These are phyloP conservation scores for Monopis laevigella DNA, from an alignment of 2,888 invertebrate species.

Conservation along the genomic window DNA sequence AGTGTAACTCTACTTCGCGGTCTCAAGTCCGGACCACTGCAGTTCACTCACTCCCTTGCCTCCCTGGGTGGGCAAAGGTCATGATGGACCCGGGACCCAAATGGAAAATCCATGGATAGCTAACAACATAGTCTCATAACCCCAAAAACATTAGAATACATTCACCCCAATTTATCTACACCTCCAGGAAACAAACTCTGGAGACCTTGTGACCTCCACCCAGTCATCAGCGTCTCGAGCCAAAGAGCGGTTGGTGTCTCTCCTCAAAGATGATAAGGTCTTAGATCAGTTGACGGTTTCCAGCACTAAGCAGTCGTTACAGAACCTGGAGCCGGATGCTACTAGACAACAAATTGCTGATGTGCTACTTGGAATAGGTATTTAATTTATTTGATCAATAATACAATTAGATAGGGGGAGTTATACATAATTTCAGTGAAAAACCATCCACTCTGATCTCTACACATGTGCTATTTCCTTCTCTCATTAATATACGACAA, in stretches of 20 bases:
- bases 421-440: too few relatives aligned
- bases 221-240: slow-evolving; percentile 67
- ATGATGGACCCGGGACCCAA: too few relatives aligned
- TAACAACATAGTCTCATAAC: too few relatives aligned
- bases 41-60: background rate
- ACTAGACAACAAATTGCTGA: slow-evolving; percentile 36
- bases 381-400: too few relatives aligned
- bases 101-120: too few relatives aligned
- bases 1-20: too few relatives aligned
- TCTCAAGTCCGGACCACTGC: too few relatives aligned
- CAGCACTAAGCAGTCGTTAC: slow-evolving; percentile 34
- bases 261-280: slow-evolving; percentile 22
- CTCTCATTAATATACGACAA: too few relatives aligned
- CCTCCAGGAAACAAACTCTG: slow-evolving; percentile 71
- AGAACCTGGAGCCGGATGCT: slow-evolving; percentile 30
- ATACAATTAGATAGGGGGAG: too few relatives aligned
- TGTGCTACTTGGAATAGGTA: slow-evolving; percentile 45
- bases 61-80: background rate
- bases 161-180: background rate
- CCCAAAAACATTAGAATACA: too few relatives aligned
- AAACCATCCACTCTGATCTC: too few relatives aligned
- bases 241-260: slow-evolving; percentile 32
- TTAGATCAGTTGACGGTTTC: slow-evolving; percentile 34
- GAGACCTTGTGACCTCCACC: slow-evolving; percentile 76
- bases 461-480: too few relatives aligned